A percentile compares a stretch with the other conserved stretches of the same genome.
Evolutionary conservation across 2,113 vertebrate species (phyloP).

Genomic region (Scatophagus argus): DNA sequence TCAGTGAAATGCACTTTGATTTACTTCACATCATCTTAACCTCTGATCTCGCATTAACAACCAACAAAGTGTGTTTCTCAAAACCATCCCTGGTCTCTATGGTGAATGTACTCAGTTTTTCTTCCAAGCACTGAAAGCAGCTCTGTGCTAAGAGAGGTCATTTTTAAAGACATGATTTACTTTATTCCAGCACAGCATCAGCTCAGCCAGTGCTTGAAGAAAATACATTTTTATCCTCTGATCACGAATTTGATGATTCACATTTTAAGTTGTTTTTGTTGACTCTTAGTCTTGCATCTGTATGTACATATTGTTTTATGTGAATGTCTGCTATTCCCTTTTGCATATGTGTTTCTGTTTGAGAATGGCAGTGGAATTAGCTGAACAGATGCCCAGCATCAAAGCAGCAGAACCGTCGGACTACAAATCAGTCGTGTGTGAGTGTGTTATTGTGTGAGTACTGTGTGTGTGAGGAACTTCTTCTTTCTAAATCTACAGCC

Average conservation of each 20-base stretch:
- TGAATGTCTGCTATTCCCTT: background rate
- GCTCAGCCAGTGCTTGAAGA: background rate
- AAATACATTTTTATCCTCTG: conserved; percentile 10
- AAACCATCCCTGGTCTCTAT: background rate
- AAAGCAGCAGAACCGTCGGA: conserved; percentile 6
- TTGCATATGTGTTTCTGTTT: background rate
- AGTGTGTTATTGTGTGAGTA: background rate
- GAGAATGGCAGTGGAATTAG: conserved; percentile 7
- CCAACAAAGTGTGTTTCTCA: background rate
- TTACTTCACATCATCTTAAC: background rate
- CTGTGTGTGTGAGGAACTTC: background rate
- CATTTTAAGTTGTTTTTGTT: conserved; percentile 4
- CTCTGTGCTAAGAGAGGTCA: background rate
- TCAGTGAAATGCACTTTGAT: background rate
- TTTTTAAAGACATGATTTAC: background rate
- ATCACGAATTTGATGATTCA: background rate
- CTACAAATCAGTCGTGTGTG: conserved; percentile 4
- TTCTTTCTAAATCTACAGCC: conserved; percentile 14
- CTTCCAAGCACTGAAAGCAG: background rate
- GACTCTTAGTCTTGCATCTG: background rate
- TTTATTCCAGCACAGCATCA: background rate
- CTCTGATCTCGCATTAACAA: background rate
- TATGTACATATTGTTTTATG: background rate
- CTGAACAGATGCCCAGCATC: conserved; percentile 27
- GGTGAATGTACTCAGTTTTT: background rate